Evolutionary conservation across 1,140 invertebrate species (phyloP), one percentile per base, ranked within the genome.

Genomic region (Caenorhabditis brenneri): DNA sequence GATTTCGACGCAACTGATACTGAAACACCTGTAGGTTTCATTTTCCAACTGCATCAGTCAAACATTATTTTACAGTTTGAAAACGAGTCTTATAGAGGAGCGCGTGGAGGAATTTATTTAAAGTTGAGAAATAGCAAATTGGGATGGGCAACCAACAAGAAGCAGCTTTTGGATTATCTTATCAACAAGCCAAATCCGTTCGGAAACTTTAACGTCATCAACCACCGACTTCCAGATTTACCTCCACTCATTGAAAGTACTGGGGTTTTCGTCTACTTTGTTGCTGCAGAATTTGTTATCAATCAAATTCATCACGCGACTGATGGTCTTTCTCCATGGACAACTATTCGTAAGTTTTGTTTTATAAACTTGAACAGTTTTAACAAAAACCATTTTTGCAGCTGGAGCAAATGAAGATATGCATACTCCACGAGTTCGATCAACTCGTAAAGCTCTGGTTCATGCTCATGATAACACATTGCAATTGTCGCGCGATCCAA

Each of bases 321-420:
- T n/a, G 84, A 85, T 27, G 79, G 79, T 1, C 29, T 85, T 3
- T 81, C 80, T 12, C 84, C 84, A n/a, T 85, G 84, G 84, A 85
- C 84, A 5, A 82, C 46, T 42, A 36, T 10, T 27, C n/a, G n/a
- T 58, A 7, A n/a, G 53, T n/a, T n/a, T n/a, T n/a, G 48, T 3
- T 19, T 16, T 3, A 19, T 51, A 6, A 58, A 58, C 24, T 16
- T 27, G 6, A 29, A 29, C 9, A 58, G 9, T 3, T 58, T 58
- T 29, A 24, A 58, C n/a, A 29, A 27, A 58, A 29, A 2, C 2
- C 1, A 6, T 51, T 51, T 51, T 51, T 46, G 42, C 49, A 16
- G n/a, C 49, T n/a, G 49, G 49, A 51, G n/a, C 53, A 1, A 29
- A n/a, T 15, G 65, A 74, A 33, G 36, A 31, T 19, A 39, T 7